Evolutionary conservation across 2,797 vertebrate genomes (phyloP).

Genomic region (Triplophysa bombifrons): DNA sequence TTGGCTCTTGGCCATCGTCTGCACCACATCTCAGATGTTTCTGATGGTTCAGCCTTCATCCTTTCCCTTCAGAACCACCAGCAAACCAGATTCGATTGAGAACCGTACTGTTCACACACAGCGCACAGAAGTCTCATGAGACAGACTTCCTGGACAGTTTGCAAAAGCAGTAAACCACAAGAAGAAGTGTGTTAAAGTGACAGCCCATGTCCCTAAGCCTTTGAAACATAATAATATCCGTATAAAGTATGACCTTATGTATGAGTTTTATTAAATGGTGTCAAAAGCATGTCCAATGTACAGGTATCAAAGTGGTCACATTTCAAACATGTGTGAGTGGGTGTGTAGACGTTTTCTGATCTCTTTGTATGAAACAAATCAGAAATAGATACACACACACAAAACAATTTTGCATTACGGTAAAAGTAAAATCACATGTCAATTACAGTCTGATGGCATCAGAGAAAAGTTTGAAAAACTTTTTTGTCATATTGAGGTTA

Average conservation of each 20-base stretch:
- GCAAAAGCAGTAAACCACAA: not conserved
- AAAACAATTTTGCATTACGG: not conserved
- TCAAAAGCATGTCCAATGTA: too few species aligned
- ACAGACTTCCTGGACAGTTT: not conserved
- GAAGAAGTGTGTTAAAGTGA: not conserved
- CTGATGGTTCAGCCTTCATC: not conserved
- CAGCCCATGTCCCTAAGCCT: too few species aligned
- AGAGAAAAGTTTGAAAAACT: not conserved
- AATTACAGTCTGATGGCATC: not conserved
- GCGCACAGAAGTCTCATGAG: not conserved
- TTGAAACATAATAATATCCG: too few species aligned
- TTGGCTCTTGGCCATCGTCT: not conserved
- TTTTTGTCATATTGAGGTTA: too few species aligned
- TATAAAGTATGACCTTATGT: too few species aligned
- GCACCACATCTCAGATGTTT: not conserved
- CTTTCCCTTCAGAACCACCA: not conserved
- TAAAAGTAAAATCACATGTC: not conserved
- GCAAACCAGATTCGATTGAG: not conserved
- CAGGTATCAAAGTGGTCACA: too few species aligned
- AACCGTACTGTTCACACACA: not conserved
- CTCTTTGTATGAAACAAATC: too few species aligned
- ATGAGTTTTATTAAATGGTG: too few species aligned
- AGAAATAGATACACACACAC: too few species aligned
- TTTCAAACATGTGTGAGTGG: not conserved
- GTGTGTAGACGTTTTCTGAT: not conserved